A percentile compares a stretch with the other conserved stretches of the same genome.
Evolutionary conservation across 1,140 invertebrate genomes (phyloP).

Genomic region (Listronotus oregonensis): DNA sequence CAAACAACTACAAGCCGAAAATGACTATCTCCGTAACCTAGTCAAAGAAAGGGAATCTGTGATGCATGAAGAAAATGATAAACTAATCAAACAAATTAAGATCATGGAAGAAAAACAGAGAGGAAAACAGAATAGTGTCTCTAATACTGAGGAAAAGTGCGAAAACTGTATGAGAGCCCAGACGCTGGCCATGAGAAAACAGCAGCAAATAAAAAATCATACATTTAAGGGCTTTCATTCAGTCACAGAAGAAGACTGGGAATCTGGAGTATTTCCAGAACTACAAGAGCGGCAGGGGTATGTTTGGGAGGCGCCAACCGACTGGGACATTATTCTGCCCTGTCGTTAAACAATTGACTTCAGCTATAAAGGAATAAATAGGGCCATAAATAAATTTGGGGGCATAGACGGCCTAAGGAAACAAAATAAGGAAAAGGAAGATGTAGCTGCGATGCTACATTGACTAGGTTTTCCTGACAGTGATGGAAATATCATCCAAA

Average conservation of each 20-base stretch:
- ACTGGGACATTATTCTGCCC: no score
- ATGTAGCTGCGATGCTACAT: no score
- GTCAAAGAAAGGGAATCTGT: neutral
- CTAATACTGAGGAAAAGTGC: neutral
- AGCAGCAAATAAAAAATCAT: neutral
- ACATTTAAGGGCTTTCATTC: neutral
- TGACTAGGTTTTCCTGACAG: no score
- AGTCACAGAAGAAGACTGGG: neutral
- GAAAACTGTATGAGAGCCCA: neutral
- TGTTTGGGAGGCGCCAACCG: no score
- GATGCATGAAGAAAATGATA: no score
- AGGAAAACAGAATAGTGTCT: neutral
- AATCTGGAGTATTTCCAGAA: neutral
- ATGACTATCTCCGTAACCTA: neutral
- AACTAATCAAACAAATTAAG: no score
- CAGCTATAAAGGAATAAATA: neutral
- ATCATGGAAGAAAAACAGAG: neutral
- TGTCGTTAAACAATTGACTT: neutral
- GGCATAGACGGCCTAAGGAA: no score
- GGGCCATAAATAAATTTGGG: no score
- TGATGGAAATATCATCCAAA: no score
- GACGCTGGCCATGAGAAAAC: neutral
- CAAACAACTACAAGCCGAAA: neutral
- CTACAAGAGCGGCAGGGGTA: neutral
- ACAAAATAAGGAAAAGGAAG: no score